Conservation (phyloP, 2,113 vertebrate species). For the Cyprinodon variegatus region DNA sequence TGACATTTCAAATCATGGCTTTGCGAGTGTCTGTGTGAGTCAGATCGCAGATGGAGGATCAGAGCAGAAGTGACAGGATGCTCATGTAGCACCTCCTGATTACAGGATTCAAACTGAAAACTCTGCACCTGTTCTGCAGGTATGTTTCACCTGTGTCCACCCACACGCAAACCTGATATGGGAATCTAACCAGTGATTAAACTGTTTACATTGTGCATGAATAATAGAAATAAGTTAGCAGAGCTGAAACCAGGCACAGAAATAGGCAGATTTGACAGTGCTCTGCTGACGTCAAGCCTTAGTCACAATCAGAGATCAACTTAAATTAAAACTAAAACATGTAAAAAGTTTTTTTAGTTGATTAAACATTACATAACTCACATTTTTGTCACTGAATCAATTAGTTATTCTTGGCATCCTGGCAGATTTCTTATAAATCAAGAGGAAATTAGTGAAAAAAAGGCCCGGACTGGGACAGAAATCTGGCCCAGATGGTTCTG, state of each 20-base stretch:
- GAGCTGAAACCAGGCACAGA: background rate
- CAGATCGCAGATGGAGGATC: slow-evolving; percentile 76
- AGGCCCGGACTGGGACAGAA: too few relatives aligned
- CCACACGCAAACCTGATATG: slow-evolving; percentile 16
- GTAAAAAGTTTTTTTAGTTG: too few relatives aligned
- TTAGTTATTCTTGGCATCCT: too few relatives aligned
- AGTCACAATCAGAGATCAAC: background rate
- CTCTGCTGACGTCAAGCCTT: background rate
- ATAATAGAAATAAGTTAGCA: background rate
- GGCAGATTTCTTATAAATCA: too few relatives aligned
- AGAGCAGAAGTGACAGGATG: slow-evolving; percentile 68
- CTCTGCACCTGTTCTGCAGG: slow-evolving; percentile 60
- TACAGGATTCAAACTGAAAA: slow-evolving; percentile 68
- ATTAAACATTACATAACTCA: too few relatives aligned
- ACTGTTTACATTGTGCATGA: background rate
- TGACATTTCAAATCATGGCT: slow-evolving; percentile 37
- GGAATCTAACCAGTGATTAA: slow-evolving; percentile 14
- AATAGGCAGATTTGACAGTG: background rate
- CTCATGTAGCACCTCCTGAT: slow-evolving; percentile 77
- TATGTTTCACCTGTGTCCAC: background rate
- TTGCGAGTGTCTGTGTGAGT: slow-evolving; percentile 53
- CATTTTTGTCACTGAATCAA: too few relatives aligned
- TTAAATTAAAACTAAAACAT: too few relatives aligned
- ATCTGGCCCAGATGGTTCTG: too few relatives aligned
- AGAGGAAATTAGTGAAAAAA: too few relatives aligned